phyloP scores from a whole-genome alignment of 35 echinoderm and acorn worm species.

The Eucidaris tribuloides region DNA sequence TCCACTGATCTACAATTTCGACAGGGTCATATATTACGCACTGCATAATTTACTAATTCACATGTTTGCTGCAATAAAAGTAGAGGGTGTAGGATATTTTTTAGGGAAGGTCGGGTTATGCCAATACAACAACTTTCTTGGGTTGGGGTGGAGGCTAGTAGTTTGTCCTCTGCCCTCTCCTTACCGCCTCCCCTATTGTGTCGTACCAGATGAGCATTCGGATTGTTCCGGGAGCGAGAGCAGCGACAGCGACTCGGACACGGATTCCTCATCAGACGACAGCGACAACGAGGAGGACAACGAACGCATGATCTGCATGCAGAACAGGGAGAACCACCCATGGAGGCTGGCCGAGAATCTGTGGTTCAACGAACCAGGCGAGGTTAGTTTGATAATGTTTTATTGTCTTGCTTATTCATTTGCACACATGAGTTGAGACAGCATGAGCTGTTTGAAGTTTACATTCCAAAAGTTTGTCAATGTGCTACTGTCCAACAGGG shows the following conservation, averaged over 20 bases:
- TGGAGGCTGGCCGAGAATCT: slow-evolving; percentile 68
- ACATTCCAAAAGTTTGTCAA: too few relatives aligned
- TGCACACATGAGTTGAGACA: too few relatives aligned
- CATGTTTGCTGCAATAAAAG: too few relatives aligned
- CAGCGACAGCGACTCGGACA: slow-evolving; percentile 28
- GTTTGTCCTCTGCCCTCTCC: background rate
- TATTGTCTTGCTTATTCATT: too few relatives aligned
- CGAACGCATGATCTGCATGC: slow-evolving; percentile 14
- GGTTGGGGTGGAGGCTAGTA: background rate
- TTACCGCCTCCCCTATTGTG: background rate
- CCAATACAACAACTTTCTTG: too few relatives aligned
- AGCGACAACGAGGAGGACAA: slow-evolving; percentile 22
- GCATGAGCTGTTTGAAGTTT: too few relatives aligned
- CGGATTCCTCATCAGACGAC: slow-evolving; percentile 29
- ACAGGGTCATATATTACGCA: too few relatives aligned
- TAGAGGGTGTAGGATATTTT: too few relatives aligned
- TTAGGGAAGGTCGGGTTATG: too few relatives aligned
- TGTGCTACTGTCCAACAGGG: too few relatives aligned
- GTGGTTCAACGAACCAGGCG: slow-evolving; percentile 93
- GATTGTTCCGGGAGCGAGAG: background rate
- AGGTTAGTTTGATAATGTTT: slow-evolving; percentile 19
- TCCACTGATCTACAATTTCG: too few relatives aligned
- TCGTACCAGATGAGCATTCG: background rate
- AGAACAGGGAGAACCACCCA: slow-evolving; percentile 67
- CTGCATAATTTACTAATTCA: too few relatives aligned